Evolutionary conservation across 2,797 vertebrate species (phyloP), one percentile per base, ranked within the genome.

Genomic region (Trachops cirrhosus): DNA sequence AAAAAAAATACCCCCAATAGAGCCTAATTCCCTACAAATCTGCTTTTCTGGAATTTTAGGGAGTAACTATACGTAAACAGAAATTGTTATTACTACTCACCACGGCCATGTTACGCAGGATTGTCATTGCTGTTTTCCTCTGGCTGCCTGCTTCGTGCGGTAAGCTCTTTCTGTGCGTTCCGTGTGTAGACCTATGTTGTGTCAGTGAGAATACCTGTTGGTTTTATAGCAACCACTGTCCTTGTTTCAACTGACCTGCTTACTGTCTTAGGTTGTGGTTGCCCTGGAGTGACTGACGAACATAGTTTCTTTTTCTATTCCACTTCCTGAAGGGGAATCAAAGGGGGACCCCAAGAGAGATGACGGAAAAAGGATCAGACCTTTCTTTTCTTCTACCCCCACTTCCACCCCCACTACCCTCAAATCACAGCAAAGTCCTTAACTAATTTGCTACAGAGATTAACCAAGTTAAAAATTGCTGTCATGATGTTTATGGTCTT

Each of bases 191-290:
- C 68, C 54, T 71, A 12, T 71, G 93, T 57, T 64, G 68, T 92
- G 48, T 78, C 89, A 82, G 3, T 1, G 16, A 73, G 24, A 67
- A 48, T 12, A 95, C 89, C 92, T 96, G 94, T 93, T 16, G 22
- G 87, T 97, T 98, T 98, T 98, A 98, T 98, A 98, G 92, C 95
- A 97, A 96, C 94, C 97, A 86, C 93, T 96, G 91, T 22, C 93
- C 95, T 2, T 94, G 44, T 98, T 98, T 98, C 96, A 80, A 97
- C 41, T 97, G 97, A 97, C 95, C 97, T 93, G 84, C 74, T 97
- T 97, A 94, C 94, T 46, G 12, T 77, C 85, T 80, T 73, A 73
- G 77, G 41, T 84, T 97, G 97, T 97, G 97, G 97, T 98, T 97
- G 80, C 77, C 96, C 93, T 59, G 73, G 44, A 96, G 62, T 86